Base-by-base conservation (phyloP, 2,113 vertebrate species). In the Marcusenius ussheri region DNA sequence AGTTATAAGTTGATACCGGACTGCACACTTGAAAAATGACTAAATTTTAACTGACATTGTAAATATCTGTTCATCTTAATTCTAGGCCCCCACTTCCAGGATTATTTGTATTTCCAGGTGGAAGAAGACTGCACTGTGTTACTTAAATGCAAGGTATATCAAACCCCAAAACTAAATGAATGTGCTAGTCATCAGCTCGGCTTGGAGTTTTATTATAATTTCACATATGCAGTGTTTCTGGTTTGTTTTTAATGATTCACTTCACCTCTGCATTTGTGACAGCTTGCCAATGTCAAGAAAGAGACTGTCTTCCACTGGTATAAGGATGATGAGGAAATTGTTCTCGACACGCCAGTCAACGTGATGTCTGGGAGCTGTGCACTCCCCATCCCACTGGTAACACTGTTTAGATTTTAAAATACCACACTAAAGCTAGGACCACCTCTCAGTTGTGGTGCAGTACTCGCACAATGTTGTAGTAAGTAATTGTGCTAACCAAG, bases 231-330 rank as follows among this genome's bases (percentile, higher is more conserved):
- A 50, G 66, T 17, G n/a, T 56, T 80, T 15, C 46, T 89, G 70
- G 5, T 87, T 24, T 31, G 5, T n/a, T 31, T 89, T 77, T 35
- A 9, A 19, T 89, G n/a, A 51, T 35, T 42, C 31, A 51, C 31
- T 80, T 17, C 19, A 49, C 51, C 17, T 21, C 74, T 91, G 31
- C 88, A 10, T 89, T n/a, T 91, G 9, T 47, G 9, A 56, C 24
- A 99, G 98, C 94, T 98, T 83, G 98, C 98, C 0, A 99, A 99
- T 83, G 97, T 95, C 74, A 98, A 97, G 95, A 99, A 97, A 92
- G 98, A 99, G 85, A 97, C 98, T 0, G 89, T 93, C 58, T 99
- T 99, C 96, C 96, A 96, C 50, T 99, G 98, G 98, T 98, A 95
- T 93, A 99, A 96, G 93, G 97, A 99, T 1, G 97, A 97, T 11